A percentile compares a stretch with the other conserved stretches of the same genome.
phyloP scores from a whole-genome alignment of 2,113 vertebrate species.

The Aviceda subcristata region DNA sequence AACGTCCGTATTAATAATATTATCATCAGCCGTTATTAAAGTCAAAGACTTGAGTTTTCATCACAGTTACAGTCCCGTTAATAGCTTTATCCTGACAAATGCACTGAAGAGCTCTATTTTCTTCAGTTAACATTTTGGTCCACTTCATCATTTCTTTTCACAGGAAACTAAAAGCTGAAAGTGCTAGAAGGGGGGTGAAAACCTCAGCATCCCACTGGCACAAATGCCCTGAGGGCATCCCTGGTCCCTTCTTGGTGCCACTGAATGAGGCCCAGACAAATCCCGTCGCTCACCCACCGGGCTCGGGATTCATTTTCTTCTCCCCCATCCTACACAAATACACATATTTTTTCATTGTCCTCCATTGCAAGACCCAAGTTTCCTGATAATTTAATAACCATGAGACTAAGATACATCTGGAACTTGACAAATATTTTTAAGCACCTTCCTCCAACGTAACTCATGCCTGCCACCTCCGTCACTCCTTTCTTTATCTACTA shows the following conservation, averaged over 20 bases:
- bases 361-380: neutral
- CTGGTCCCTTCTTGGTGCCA: neutral
- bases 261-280: neutral
- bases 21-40: neutral
- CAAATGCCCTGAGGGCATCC: neutral
- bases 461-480: fast-evolving
- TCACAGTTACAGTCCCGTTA: neutral
- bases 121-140: neutral
- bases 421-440: neutral
- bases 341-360: neutral
- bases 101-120: neutral
- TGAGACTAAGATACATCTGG: neutral
- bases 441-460: neutral
- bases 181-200: neutral
- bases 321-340: neutral
- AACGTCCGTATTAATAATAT: neutral
- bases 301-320: neutral
- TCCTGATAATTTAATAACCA: neutral
- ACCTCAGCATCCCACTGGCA: neutral
- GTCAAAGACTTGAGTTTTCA: neutral
- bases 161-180: neutral
- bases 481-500: neutral
- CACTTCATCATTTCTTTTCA: neutral
- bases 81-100: conserved; percentile 9
- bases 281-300: fast-evolving